Evolutionary conservation across 2,888 invertebrate genomes (phyloP).

Genomic region (Rambutsinella grinnellia): DNA sequence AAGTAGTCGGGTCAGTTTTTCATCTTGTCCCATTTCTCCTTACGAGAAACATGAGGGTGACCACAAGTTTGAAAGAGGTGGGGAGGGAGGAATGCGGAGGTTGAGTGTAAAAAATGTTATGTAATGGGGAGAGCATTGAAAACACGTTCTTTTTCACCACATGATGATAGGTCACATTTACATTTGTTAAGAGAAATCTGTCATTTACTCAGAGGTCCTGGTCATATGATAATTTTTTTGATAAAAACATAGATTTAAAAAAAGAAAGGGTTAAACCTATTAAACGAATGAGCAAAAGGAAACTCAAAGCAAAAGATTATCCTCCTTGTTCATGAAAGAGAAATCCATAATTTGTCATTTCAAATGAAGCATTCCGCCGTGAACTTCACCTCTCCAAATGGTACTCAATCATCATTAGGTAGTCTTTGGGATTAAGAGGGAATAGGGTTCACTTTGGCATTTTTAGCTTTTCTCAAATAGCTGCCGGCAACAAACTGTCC

Average conservation of each 20-base stretch:
- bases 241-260: no score
- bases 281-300: no score
- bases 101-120: neutral
- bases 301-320: no score
- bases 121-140: neutral
- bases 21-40: neutral
- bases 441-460: no score
- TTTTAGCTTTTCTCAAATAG: neutral
- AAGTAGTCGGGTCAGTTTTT: neutral
- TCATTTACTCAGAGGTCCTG: no score
- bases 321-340: neutral
- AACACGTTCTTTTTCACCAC: neutral
- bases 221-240: no score
- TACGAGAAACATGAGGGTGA: no score
- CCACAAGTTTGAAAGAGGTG: neutral
- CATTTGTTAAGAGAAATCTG: neutral
- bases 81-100: conserved; percentile 19
- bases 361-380: no score
- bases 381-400: neutral
- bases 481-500: neutral
- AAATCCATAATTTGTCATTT: no score
- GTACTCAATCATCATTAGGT: neutral
- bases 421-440: neutral
- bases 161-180: neutral
- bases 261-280: no score